phyloP scores from a whole-genome alignment of 2,888 invertebrate genomes.

The Tupiocoris notatus region DNA sequence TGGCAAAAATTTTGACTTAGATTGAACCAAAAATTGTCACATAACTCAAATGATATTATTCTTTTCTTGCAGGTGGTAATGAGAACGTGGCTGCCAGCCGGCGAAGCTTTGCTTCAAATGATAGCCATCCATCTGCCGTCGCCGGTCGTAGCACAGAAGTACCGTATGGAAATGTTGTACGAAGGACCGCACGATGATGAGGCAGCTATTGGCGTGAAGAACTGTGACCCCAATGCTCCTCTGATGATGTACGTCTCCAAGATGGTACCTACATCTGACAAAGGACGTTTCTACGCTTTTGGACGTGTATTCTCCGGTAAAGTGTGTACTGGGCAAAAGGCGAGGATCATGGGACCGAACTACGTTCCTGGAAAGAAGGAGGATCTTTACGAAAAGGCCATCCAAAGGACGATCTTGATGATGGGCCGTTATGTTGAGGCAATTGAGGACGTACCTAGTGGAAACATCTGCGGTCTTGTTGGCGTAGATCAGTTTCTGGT shows the following conservation, averaged over 20 bases:
- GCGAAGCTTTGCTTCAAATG: conserved; percentile 99
- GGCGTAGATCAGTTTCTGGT: conserved; percentile 99
- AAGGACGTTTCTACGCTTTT: conserved; percentile 99
- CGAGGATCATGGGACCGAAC: conserved; percentile 99
- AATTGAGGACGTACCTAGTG: conserved; percentile 98
- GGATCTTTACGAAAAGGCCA: conserved; percentile 97
- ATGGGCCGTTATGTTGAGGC: conserved; percentile 99
- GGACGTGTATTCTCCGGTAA: conserved; percentile 99
- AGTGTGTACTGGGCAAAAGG: conserved; percentile 80
- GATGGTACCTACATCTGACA: conserved; percentile 99
- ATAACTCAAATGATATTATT: too few relatives aligned
- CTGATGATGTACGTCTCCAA: conserved; percentile 99
- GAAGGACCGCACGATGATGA: conserved; percentile 98
- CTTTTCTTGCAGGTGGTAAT: conserved; percentile 82
- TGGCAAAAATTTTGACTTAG: too few relatives aligned
- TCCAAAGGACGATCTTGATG: conserved; percentile 99
- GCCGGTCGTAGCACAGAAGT: conserved; percentile 97
- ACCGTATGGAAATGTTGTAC: conserved; percentile 99
- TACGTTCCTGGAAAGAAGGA: conserved; percentile 97
- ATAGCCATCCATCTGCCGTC: conserved; percentile 99
- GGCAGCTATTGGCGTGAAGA: conserved; percentile 85
- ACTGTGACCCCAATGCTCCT: conserved; percentile 93
- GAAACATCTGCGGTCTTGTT: conserved; percentile 99
- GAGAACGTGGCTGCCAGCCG: conserved; percentile 99
- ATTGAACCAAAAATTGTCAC: too few relatives aligned